Evolutionary conservation across 2,113 vertebrate genomes (phyloP).

Genomic region (Erythrocebus patas): DNA sequence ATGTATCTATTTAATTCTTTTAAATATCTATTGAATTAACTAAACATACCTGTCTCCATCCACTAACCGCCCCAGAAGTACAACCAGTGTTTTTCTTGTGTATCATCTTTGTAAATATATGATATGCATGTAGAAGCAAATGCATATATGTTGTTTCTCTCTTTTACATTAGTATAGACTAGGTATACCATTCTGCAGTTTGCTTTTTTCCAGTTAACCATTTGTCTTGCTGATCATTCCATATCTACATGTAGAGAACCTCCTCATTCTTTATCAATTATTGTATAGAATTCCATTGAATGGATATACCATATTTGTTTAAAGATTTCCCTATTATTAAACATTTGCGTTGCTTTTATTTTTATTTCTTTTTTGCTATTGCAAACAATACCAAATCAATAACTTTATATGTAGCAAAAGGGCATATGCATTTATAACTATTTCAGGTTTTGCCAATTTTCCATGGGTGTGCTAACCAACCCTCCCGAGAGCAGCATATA

Average conservation of each 20-base stretch:
- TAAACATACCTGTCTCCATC: background rate
- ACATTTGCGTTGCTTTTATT: background rate
- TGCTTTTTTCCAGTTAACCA: background rate
- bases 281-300: background rate
- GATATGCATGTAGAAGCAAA: background rate
- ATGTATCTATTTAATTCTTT: background rate
- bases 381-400: background rate
- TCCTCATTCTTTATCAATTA: background rate
- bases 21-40: background rate
- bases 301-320: background rate
- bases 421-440: background rate
- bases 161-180: background rate
- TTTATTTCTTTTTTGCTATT: background rate
- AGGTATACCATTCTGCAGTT: background rate
- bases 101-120: background rate
- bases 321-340: background rate
- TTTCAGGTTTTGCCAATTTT: slow-evolving; percentile 1
- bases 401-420: background rate
- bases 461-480: background rate
- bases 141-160: background rate
- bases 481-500: background rate
- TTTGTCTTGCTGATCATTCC: background rate
- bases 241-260: background rate
- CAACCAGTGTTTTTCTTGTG: background rate
- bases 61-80: background rate